Evolutionary conservation across 2,113 vertebrate species (phyloP).

Genomic region (Sylvilagus bachmani): DNA sequence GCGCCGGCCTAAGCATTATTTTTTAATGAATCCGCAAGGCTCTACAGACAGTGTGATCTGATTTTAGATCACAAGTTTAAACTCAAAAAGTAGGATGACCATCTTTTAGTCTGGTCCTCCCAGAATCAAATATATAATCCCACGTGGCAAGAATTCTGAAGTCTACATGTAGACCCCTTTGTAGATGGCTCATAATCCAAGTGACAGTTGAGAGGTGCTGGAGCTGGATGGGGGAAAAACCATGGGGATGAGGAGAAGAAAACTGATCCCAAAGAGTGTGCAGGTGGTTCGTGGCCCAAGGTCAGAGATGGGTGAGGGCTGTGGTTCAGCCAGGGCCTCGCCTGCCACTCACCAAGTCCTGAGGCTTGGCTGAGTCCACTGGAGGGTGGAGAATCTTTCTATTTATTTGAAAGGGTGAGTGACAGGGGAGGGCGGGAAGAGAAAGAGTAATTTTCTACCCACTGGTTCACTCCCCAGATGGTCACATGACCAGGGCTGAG

Average conservation of each 20-base stretch:
- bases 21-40: not conserved
- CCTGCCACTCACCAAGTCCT: not conserved
- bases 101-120: not conserved
- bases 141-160: not conserved
- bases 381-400: not conserved
- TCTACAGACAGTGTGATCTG: not conserved
- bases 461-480: no score
- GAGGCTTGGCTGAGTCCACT: not conserved
- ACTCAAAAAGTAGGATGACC: not conserved
- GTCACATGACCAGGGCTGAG: no score
- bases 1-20: slow-evolving; percentile 1
- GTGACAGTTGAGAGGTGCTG: not conserved
- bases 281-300: not conserved
- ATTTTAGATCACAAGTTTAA: not conserved
- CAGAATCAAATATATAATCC: not conserved
- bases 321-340: not conserved
- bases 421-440: no score
- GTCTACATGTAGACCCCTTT: not conserved
- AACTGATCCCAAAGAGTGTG: not conserved
- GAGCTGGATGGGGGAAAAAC: no score
- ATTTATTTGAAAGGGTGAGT: no score
- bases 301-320: not conserved
- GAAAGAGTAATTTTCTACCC: no score
- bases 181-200: not conserved
- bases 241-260: not conserved